Percentiles rank a stretch among this genome's conserved stretches.
phyloP scores from a whole-genome alignment of 2,797 vertebrate genomes.

The Zalophus californianus region DNA sequence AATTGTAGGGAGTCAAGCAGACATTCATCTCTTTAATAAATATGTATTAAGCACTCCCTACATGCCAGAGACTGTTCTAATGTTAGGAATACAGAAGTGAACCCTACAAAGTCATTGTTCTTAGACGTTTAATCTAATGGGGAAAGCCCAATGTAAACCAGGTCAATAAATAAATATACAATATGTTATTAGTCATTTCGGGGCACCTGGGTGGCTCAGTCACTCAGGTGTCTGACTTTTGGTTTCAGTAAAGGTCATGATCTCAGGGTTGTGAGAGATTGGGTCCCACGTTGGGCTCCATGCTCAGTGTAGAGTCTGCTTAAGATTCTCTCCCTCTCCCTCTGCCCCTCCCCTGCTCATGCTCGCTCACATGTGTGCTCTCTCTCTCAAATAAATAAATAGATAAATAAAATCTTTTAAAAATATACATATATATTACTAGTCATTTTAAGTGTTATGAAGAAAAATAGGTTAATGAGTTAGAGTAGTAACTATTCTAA shows the following conservation, averaged over 20 bases:
- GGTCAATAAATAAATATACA: neutral
- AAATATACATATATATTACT: neutral
- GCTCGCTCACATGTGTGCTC: neutral
- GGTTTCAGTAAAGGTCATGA: neutral
- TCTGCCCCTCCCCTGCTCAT: neutral
- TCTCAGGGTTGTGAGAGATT: neutral
- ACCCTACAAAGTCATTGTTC: neutral
- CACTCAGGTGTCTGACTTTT: neutral
- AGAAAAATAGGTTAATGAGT: neutral
- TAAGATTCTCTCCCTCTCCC: neutral
- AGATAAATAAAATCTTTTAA: neutral
- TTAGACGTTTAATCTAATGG: neutral
- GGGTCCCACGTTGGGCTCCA: neutral
- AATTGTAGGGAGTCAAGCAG: neutral
- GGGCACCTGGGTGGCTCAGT: neutral
- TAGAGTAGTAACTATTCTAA: neutral
- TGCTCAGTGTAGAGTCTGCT: neutral
- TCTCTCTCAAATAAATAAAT: too few relatives aligned
- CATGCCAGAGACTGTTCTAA: neutral
- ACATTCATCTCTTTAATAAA: neutral
- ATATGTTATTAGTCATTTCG: neutral
- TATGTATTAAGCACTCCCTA: neutral
- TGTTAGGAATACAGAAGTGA: neutral
- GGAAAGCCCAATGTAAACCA: neutral
- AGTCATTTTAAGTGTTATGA: neutral